Conservation (phyloP, 1,140 invertebrate species). For the Drosophila triauraria region DNA sequence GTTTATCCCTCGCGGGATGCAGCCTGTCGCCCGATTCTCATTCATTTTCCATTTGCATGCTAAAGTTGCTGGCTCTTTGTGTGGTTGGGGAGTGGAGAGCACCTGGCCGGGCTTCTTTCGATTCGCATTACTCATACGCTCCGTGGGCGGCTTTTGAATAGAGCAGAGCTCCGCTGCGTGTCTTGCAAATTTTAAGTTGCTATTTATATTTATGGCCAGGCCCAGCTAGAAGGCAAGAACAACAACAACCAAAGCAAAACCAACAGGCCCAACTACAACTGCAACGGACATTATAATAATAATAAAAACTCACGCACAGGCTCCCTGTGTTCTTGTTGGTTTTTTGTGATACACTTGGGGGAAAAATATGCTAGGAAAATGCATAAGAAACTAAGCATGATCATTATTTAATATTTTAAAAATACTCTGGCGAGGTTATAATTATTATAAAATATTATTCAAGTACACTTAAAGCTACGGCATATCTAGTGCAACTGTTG, state of each 20-base stretch:
- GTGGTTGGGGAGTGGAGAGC: neutral
- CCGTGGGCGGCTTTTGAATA: conserved; percentile 42
- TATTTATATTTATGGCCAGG: conserved; percentile 74
- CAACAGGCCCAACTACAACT: conserved; percentile 22
- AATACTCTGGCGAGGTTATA: too few species aligned
- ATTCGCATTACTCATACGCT: conserved; percentile 69
- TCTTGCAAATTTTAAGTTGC: conserved; percentile 70
- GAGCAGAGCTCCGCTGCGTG: conserved; percentile 3
- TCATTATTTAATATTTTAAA: neutral
- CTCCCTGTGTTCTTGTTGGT: conserved; percentile 15
- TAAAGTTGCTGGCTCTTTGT: conserved; percentile 2
- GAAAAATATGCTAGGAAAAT: neutral
- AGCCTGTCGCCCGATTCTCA: conserved; percentile 20
- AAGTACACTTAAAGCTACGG: too few species aligned
- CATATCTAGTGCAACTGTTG: too few species aligned
- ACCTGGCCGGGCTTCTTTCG: conserved; percentile 33
- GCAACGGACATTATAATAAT: conserved; percentile 38
- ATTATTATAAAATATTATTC: too few species aligned
- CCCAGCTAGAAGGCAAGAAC: conserved; percentile 25
- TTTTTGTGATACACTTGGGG: conserved; percentile 1
- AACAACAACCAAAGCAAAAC: conserved; percentile 8
- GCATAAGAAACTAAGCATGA: neutral
- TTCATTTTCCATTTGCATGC: conserved; percentile 43
- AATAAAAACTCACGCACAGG: conserved; percentile 60
- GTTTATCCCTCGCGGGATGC: conserved; percentile 30